Conservation (phyloP, 2,797 vertebrate species). For the Mico argentatus region DNA sequence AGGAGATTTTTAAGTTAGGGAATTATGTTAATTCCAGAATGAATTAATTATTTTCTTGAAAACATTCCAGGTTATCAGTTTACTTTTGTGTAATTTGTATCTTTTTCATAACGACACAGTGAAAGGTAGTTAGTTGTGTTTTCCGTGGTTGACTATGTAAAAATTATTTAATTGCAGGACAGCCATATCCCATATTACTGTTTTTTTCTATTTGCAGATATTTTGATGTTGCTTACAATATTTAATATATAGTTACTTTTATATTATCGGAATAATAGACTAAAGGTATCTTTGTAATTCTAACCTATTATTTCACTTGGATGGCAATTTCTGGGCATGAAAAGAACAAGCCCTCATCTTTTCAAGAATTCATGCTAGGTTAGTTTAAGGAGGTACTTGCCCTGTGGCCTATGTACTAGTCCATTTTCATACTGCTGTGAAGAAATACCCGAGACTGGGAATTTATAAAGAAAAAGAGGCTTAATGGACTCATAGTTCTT, state of each 20-base stretch:
- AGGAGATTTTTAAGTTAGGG: neutral
- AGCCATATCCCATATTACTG: neutral
- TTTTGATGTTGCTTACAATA: neutral
- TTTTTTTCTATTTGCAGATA: neutral
- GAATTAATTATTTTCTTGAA: neutral
- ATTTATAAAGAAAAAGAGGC: neutral
- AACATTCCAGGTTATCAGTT: neutral
- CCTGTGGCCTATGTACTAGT: neutral
- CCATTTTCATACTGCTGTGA: neutral
- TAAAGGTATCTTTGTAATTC: neutral
- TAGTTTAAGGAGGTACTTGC: neutral
- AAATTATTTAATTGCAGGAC: neutral
- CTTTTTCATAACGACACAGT: neutral
- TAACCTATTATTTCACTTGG: neutral
- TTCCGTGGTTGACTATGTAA: neutral
- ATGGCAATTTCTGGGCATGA: neutral
- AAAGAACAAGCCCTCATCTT: neutral
- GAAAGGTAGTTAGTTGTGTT: neutral
- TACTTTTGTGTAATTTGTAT: neutral
- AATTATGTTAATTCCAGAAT: neutral
- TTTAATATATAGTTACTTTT: neutral
- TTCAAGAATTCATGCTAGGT: neutral
- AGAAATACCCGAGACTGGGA: neutral
- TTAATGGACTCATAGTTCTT: neutral
- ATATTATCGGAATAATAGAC: neutral